Evolutionary conservation across 2,113 vertebrate species (phyloP), one percentile per base, ranked within the genome.

Genomic region (Morone chrysops): DNA sequence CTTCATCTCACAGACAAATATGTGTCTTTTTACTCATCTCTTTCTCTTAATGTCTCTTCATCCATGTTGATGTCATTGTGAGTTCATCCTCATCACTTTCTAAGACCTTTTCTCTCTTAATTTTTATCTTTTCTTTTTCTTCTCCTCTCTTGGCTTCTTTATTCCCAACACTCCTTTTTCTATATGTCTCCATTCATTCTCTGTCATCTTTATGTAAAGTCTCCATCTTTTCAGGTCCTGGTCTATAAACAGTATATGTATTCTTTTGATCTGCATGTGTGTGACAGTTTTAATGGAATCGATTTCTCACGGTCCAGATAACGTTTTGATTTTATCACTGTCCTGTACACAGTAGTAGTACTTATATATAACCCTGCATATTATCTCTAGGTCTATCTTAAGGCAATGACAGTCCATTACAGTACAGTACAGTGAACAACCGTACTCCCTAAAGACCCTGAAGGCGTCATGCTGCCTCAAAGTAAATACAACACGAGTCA

Each of bases 221-320:
- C 17, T 47, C 38, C 10, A 47, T 53, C 2, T 66, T 65, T 12
- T 59, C 20, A 10, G 12, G 10, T 45, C 14, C 40, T n/a, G n/a
- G n/a, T n/a, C 60, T 59, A 45, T 20, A 71, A 22, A 81, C 18
- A 18, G 31, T 31, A 18, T 40, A 38, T 50, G n/a, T 67, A 38
- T 43, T 78, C 54, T 83, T 79, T 77, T 72, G 65, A 81, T 68
- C 65, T 47, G 16, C 22, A 70, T 71, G 48, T 54, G 48, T 45
- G 18, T 67, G 40, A 61, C 31, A 56, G 75, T 45, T 76, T 80
- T 43, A 70, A 70, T 80, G 69, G 71, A 10, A 2, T 12, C 1
- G 25, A 86, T 88, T 85, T 63, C 20, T 89, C 47, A 81, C 40
- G 76, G 81, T 84, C 87, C 66, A 80, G 86, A 81, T 89, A 88